phyloP scores from a whole-genome alignment of 2,113 vertebrate species.

The Micronisus gabar region DNA sequence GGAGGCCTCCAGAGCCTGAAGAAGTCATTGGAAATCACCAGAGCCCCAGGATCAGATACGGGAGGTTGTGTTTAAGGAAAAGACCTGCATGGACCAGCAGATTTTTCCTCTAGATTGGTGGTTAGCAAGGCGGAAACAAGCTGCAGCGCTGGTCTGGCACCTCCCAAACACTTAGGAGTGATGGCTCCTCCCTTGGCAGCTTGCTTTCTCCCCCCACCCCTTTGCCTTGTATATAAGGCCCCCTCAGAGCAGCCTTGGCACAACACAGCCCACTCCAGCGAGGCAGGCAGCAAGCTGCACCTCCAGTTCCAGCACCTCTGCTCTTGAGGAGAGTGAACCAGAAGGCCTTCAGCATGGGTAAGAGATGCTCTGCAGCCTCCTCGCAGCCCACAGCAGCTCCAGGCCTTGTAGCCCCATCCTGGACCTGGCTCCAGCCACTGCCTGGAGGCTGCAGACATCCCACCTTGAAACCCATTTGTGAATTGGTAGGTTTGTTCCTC shows the following conservation, averaged over 20 bases:
- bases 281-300: neutral
- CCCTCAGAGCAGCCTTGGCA: neutral
- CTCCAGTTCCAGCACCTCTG: neutral
- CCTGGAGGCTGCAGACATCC: neutral
- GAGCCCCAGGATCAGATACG: neutral
- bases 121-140: neutral
- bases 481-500: neutral
- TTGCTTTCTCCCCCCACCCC: neutral
- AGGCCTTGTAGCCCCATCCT: neutral
- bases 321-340: neutral
- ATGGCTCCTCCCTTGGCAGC: slow-evolving; percentile 17
- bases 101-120: neutral
- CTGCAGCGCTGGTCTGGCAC: neutral
- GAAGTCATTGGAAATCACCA: neutral
- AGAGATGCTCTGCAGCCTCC: neutral
- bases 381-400: neutral
- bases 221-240: neutral
- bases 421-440: neutral
- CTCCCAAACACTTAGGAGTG: neutral
- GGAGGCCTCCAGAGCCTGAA: neutral
- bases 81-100: slow-evolving; percentile 8
- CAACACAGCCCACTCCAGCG: neutral
- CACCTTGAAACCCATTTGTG: neutral
- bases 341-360: neutral
- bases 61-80: neutral